Conservation (phyloP, 2,797 vertebrate genomes). For the Spea hammondii region DNA sequence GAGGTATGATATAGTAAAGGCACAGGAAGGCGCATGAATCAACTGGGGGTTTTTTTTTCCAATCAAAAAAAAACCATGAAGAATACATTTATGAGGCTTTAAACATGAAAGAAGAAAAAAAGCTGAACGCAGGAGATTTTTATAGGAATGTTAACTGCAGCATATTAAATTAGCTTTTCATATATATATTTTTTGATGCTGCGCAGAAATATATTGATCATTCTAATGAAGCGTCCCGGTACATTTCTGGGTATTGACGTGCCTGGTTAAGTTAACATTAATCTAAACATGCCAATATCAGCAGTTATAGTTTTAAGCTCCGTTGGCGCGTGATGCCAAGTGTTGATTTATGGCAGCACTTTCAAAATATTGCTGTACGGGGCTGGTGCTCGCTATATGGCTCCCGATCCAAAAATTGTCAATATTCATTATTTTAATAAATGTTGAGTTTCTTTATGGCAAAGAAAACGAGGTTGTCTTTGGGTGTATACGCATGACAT, state of each 20-base stretch:
- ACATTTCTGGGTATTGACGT: constrained; percentile 40
- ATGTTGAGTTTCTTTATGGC: constrained; percentile 11
- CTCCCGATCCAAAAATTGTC: constrained; percentile 5
- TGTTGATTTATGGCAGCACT: constrained; percentile 42
- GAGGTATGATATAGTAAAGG: too few species aligned
- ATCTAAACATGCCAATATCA: constrained; percentile 40
- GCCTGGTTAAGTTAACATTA: constrained; percentile 46
- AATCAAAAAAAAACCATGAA: too few species aligned
- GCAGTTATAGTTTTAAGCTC: constrained; percentile 25
- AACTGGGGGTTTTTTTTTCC: too few species aligned
- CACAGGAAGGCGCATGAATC: too few species aligned
- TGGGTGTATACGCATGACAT: background rate
- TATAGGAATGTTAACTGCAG: background rate
- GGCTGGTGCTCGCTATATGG: background rate
- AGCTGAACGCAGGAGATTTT: background rate
- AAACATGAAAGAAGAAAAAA: too few species aligned
- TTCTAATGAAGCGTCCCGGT: constrained; percentile 21
- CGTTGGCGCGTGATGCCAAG: background rate
- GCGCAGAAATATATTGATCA: constrained; percentile 35
- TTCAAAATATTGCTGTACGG: constrained; percentile 40
- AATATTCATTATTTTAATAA: constrained; percentile 38
- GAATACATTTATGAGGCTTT: too few species aligned
- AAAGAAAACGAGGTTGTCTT: background rate
- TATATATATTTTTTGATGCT: background rate
- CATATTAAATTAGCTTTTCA: constrained; percentile 12